Evolutionary conservation across 2,888 invertebrate genomes (phyloP).

Genomic region (Anarsia innoxiella): DNA sequence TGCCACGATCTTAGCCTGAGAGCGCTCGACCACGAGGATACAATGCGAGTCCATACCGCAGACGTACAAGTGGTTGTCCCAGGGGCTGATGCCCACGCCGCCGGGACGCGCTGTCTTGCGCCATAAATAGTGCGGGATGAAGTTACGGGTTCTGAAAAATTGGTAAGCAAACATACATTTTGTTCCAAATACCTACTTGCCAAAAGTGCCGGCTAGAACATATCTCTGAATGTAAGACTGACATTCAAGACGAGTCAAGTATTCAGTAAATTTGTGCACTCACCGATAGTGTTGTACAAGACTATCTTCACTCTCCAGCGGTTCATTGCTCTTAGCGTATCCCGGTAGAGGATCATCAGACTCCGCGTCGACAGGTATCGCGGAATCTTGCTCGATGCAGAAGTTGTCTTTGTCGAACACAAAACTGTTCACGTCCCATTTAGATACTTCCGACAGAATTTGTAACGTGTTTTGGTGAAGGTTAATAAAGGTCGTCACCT

Average conservation of each 20-base stretch:
- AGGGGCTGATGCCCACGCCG: slow-evolving; percentile 79
- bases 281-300: slow-evolving; percentile 69
- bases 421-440: slow-evolving; percentile 72
- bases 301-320: slow-evolving; percentile 64
- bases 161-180: too few species aligned
- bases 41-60: slow-evolving; percentile 81
- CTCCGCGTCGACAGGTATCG: slow-evolving; percentile 63
- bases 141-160: slow-evolving; percentile 70
- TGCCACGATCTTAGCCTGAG: slow-evolving; percentile 68
- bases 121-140: slow-evolving; percentile 72
- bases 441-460: slow-evolving; percentile 71
- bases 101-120: slow-evolving; percentile 78
- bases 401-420: slow-evolving; percentile 75
- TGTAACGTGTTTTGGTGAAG: slow-evolving; percentile 75
- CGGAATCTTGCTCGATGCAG: slow-evolving; percentile 61
- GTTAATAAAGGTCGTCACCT: slow-evolving; percentile 75
- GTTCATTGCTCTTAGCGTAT: slow-evolving; percentile 55
- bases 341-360: slow-evolving; percentile 66
- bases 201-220: too few species aligned
- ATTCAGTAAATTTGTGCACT: too few species aligned
- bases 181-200: too few species aligned
- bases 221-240: too few species aligned
- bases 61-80: slow-evolving; percentile 75
- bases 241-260: too few species aligned
- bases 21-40: slow-evolving; percentile 63